A percentile compares a stretch with the other conserved stretches of the same genome.
Conservation (phyloP, 2,888 invertebrate genomes). For the Eilema depressum region DNA sequence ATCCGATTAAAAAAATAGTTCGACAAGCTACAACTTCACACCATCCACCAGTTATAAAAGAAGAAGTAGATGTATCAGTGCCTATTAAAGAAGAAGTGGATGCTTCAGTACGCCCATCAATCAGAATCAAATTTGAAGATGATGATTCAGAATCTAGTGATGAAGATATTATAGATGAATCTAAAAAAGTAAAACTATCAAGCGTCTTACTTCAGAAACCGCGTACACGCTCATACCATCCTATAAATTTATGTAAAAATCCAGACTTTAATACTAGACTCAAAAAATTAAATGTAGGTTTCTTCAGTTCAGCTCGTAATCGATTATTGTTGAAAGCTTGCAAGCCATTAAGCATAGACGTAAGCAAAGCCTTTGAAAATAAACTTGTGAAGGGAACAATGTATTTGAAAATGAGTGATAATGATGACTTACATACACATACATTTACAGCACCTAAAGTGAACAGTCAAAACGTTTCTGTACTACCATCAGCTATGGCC, state of each 20-base stretch:
- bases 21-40: no score
- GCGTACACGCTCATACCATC: conserved; percentile 69
- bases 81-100: background rate
- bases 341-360: conserved; percentile 76
- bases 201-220: conserved; percentile 76
- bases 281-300: conserved; percentile 72
- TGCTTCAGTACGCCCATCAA: background rate
- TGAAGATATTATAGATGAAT: conserved; percentile 47
- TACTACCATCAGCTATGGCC: conserved; percentile 64
- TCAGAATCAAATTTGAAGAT: conserved; percentile 1
- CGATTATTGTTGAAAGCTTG: conserved; percentile 67
- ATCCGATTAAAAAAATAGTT: conserved; percentile 55
- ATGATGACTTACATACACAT: conserved; percentile 22
- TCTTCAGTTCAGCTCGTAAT: conserved; percentile 70
- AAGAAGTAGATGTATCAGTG: conserved; percentile 1
- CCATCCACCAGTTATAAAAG: background rate
- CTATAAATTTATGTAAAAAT: conserved; percentile 79
- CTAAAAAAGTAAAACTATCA: conserved; percentile 59
- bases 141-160: conserved; percentile 24
- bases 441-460: conserved; percentile 30
- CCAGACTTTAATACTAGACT: conserved; percentile 82
- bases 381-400: conserved; percentile 71
- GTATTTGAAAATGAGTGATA: conserved; percentile 56
- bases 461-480: conserved; percentile 43
- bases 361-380: conserved; percentile 74